Evolutionary conservation across 2,888 invertebrate genomes (phyloP).

Genomic region (Drosophila putrida): DNA sequence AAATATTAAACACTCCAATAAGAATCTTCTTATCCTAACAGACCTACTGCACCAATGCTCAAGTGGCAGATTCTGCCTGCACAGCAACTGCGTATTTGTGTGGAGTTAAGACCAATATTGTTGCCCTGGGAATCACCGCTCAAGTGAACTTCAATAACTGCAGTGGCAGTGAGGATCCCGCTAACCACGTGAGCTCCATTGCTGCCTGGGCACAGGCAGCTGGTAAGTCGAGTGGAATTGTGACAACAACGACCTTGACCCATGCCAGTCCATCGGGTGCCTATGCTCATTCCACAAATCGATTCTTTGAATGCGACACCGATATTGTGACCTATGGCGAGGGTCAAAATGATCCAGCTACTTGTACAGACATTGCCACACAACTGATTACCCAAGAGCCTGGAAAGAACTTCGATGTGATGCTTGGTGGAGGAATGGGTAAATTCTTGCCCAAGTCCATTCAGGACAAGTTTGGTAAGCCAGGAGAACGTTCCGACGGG

Average conservation of each 20-base stretch:
- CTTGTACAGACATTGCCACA: slow-evolving; percentile 90
- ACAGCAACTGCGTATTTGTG: slow-evolving; percentile 67
- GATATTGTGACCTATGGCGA: slow-evolving; percentile 86
- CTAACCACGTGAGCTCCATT: slow-evolving; percentile 88
- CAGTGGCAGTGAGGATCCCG: slow-evolving; percentile 86
- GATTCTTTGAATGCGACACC: slow-evolving; percentile 90
- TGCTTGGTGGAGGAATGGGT: slow-evolving; percentile 82
- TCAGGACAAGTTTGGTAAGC: slow-evolving; percentile 86
- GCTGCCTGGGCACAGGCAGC: slow-evolving; percentile 90
- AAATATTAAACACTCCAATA: neutral
- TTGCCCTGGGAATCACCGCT: slow-evolving; percentile 90
- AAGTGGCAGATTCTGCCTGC: slow-evolving; percentile 67
- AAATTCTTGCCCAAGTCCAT: slow-evolving; percentile 76
- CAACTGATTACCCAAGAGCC: slow-evolving; percentile 89
- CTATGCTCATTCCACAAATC: slow-evolving; percentile 89
- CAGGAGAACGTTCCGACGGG: slow-evolving; percentile 87
- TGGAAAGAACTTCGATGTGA: slow-evolving; percentile 89
- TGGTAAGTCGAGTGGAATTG: slow-evolving; percentile 88
- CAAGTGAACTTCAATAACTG: slow-evolving; percentile 89
- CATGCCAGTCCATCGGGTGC: slow-evolving; percentile 91
- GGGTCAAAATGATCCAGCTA: slow-evolving; percentile 82
- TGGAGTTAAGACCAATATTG: slow-evolving; percentile 67
- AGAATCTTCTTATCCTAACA: neutral
- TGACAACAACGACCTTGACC: slow-evolving; percentile 92
- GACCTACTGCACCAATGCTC: slow-evolving; percentile 68